These are phyloP conservation scores for Aurelia coerulea DNA, from an alignment of 30 jellyfish, hydroid and myxozoan genomes.

Conservation along the genomic window DNA sequence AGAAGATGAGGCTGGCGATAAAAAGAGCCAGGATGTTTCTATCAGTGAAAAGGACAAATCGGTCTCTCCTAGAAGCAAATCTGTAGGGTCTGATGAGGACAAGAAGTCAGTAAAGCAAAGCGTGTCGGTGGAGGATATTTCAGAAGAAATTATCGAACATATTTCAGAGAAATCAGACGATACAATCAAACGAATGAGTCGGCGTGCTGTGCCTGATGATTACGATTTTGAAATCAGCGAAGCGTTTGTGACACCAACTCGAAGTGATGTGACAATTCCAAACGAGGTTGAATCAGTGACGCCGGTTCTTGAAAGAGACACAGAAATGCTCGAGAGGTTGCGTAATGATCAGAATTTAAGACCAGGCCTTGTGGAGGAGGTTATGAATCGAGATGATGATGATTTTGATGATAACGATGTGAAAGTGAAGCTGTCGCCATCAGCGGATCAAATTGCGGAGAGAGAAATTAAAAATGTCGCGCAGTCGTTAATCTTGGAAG, in stretches of 20 bases:
- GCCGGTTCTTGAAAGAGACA: slow-evolving; percentile 21
- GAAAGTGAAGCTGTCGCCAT: not conserved
- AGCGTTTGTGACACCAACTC: slow-evolving; percentile 67
- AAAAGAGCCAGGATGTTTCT: not conserved
- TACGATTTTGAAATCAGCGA: slow-evolving; percentile 53
- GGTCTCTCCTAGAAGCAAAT: not conserved
- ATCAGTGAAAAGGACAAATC: not conserved
- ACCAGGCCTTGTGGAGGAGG: slow-evolving; percentile 14
- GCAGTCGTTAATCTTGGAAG: slow-evolving; percentile 36
- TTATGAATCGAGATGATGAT: slow-evolving; percentile 23
- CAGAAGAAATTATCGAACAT: slow-evolving; percentile 39
- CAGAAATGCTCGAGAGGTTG: slow-evolving; percentile 14
- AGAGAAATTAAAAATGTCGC: slow-evolving; percentile 28
- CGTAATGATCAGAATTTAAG: not conserved
- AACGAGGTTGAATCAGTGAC: not conserved
- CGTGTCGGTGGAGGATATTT: slow-evolving; percentile 5
- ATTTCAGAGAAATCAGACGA: slow-evolving; percentile 59
- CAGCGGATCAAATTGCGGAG: slow-evolving; percentile 1
- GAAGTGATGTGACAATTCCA: slow-evolving; percentile 2
- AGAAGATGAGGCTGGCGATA: not conserved
- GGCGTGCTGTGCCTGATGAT: slow-evolving; percentile 26
- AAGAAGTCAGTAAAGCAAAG: not conserved
- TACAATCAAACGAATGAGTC: slow-evolving; percentile 41
- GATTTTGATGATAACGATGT: not conserved
- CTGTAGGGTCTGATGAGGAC: not conserved